Evolutionary conservation across 2,888 invertebrate species (phyloP).

Genomic region (Mongoloraphidia duomilia): DNA sequence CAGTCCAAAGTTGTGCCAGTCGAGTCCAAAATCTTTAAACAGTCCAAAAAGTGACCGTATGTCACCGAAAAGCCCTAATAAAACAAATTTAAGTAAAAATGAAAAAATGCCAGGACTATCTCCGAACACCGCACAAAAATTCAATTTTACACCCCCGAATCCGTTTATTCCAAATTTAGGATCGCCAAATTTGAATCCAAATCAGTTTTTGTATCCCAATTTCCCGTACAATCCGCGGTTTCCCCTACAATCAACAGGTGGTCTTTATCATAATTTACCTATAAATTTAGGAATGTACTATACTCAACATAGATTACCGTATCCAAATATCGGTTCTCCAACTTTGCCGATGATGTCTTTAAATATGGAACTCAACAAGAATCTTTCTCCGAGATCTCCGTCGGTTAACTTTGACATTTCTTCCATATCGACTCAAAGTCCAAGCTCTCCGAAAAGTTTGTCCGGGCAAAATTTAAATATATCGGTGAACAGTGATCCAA

Average conservation of each 20-base stretch:
- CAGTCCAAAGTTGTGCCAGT: background rate
- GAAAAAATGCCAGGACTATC: slow-evolving; percentile 3
- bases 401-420: too few species aligned
- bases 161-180: slow-evolving; percentile 29
- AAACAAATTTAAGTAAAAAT: slow-evolving; percentile 2
- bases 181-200: slow-evolving; percentile 27
- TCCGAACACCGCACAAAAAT: slow-evolving; percentile 21
- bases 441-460: too few species aligned
- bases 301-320: background rate
- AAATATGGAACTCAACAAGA: too few species aligned
- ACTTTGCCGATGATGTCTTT: too few species aligned
- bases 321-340: too few species aligned
- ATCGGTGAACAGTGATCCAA: too few species aligned
- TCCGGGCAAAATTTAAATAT: too few species aligned
- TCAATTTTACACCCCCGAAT: slow-evolving; percentile 29
- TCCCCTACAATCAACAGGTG: background rate
- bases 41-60: background rate
- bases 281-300: background rate
- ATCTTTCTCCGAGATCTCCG: too few species aligned
- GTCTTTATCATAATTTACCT: slow-evolving; percentile 1
- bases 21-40: background rate
- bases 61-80: background rate
- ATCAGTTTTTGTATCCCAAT: slow-evolving; percentile 25
- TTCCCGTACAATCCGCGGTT: slow-evolving; percentile 26
- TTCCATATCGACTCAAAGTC: too few species aligned